phyloP scores from a whole-genome alignment of 2,797 vertebrate species.

The Micromesistius poutassou region DNA sequence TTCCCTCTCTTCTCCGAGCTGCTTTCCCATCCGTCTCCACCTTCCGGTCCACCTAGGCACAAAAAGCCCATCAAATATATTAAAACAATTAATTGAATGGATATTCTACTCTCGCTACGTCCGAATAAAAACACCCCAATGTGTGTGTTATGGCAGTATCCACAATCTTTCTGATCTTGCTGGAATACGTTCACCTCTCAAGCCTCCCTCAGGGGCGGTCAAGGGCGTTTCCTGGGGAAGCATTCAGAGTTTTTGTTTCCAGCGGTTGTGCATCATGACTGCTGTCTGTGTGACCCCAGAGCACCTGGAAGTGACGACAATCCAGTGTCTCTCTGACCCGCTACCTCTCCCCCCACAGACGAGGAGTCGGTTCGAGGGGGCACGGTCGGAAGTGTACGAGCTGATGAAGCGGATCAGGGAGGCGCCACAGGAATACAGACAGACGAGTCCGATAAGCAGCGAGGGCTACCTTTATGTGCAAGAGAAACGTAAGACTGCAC shows the following conservation, averaged over 20 bases:
- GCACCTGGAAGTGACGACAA: constrained; percentile 29
- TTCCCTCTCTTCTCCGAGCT: too few species aligned
- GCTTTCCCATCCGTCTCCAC: too few species aligned
- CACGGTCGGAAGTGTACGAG: constrained; percentile 90
- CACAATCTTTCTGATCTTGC: not conserved
- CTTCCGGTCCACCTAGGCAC: too few species aligned
- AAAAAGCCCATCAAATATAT: not conserved
- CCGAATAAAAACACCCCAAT: not conserved
- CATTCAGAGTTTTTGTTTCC: constrained; percentile 1
- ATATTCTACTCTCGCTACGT: not conserved
- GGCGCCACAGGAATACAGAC: constrained; percentile 86
- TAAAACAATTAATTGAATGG: not conserved
- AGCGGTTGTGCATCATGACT: not conserved
- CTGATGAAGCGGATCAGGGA: constrained; percentile 92
- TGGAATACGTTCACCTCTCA: not conserved
- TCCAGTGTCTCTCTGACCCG: constrained; percentile 13
- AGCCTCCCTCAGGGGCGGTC: not conserved
- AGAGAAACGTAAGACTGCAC: constrained; percentile 85
- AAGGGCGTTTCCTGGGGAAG: not conserved
- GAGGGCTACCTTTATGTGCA: constrained; percentile 97
- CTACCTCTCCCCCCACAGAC: constrained; percentile 71
- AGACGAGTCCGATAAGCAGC: constrained; percentile 86
- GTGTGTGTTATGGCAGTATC: not conserved
- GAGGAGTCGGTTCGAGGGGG: constrained; percentile 91
- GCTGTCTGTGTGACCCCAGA: constrained; percentile 5